These are phyloP conservation scores for Spilarctia lutea DNA, from an alignment of 2,888 invertebrate genomes.

Conservation along the genomic window DNA sequence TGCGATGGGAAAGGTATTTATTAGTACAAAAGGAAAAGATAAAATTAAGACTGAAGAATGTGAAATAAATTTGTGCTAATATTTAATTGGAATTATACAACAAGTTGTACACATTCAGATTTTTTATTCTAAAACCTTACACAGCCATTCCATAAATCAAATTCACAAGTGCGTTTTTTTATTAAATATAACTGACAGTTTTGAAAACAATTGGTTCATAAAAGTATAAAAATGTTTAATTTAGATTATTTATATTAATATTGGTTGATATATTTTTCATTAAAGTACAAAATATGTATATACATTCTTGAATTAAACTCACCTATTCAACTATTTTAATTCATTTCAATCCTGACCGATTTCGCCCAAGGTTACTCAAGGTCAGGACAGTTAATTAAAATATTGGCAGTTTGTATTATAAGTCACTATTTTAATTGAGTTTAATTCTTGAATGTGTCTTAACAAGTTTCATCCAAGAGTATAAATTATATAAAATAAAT, in stretches of 20 bases:
- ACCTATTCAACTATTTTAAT: too few relatives aligned
- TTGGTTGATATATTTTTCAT: slow-evolving; percentile 3
- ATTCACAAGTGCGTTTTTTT: neutral
- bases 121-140: slow-evolving; percentile 20
- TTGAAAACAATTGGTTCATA: slow-evolving; percentile 20
- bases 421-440: too few relatives aligned
- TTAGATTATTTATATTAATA: neutral
- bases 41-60: neutral
- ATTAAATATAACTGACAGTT: slow-evolving; percentile 15
- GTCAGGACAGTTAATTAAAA: too few relatives aligned
- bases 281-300: neutral
- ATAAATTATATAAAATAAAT: too few relatives aligned
- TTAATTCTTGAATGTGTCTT: too few relatives aligned
- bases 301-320: too few relatives aligned
- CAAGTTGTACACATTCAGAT: slow-evolving; percentile 1
- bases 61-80: slow-evolving; percentile 11
- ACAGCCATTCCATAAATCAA: slow-evolving; percentile 22
- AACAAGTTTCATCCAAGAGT: too few relatives aligned
- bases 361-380: too few relatives aligned
- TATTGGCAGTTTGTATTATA: too few relatives aligned
- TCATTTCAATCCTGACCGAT: too few relatives aligned
- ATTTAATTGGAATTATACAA: slow-evolving; percentile 8
- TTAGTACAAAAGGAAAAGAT: neutral
- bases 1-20: slow-evolving; percentile 61
- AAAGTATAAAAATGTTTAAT: slow-evolving; percentile 36